A percentile compares a stretch with the other conserved stretches of the same genome.
Evolutionary conservation across 2,888 invertebrate genomes (phyloP).

Genomic region (Eucriotettix oculatus): DNA sequence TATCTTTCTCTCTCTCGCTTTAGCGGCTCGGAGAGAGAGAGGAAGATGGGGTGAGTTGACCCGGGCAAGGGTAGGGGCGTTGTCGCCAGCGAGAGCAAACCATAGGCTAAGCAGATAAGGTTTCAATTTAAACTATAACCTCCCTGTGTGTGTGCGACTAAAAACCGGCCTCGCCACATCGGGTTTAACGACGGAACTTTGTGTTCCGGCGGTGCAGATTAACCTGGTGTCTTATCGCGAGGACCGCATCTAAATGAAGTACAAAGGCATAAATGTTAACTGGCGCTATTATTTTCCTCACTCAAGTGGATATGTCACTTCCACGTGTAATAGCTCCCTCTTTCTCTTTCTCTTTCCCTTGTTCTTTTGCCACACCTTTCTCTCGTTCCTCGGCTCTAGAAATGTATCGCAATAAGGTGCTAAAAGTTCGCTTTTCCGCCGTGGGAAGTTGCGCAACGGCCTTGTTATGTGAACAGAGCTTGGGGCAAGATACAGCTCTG

Average conservation of each 20-base stretch:
- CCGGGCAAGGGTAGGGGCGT: slow-evolving; percentile 1
- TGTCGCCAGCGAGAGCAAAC: slow-evolving; percentile 1
- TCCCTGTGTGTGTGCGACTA: not conserved
- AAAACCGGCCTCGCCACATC: slow-evolving; percentile 1
- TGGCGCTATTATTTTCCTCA: slow-evolving; percentile 10
- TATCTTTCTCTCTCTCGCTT: slow-evolving; percentile 2
- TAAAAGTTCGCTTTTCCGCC: too few relatives aligned
- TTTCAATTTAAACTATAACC: slow-evolving; percentile 14
- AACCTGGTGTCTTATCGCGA: slow-evolving; percentile 8
- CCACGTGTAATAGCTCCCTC: not conserved
- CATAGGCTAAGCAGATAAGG: slow-evolving; percentile 13
- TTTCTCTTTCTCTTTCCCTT: not conserved
- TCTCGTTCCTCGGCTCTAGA: too few relatives aligned
- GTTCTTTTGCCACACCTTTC: not conserved
- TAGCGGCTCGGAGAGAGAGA: slow-evolving; percentile 1
- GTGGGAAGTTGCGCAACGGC: too few relatives aligned
- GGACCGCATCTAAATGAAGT: slow-evolving; percentile 14
- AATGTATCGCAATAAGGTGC: too few relatives aligned
- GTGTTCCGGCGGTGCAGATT: slow-evolving; percentile 8
- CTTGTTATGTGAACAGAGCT: too few relatives aligned
- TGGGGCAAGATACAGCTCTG: too few relatives aligned
- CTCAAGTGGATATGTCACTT: not conserved
- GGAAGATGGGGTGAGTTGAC: not conserved
- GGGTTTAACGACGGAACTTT: slow-evolving; percentile 12
- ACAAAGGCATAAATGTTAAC: slow-evolving; percentile 16